Evolutionary conservation across 1,140 invertebrate genomes (phyloP), one percentile per base, ranked within the genome.

Genomic region (Brachionus angularis): DNA sequence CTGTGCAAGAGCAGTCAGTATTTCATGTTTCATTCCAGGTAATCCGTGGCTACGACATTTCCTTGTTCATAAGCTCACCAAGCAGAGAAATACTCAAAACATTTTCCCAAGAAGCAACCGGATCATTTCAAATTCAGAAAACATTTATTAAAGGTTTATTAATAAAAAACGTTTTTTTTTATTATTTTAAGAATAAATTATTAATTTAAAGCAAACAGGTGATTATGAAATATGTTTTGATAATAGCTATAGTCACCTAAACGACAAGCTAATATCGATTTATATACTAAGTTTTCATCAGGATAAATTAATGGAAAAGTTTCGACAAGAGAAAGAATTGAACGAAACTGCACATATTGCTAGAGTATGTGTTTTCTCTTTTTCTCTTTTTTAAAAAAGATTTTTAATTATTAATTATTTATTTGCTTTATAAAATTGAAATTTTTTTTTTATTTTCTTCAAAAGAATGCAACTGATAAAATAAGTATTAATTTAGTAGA

Each of bases 171-270:
- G n/a, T 16, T 16, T 42, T 42, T 42, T 16, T 10, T 42, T 42
- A 10, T 10, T 42, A 10, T 42, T 10, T 16, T 42, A 10, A 42
- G 16, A 10, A 10, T 42, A 16, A 10, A 10, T 16, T 10, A 42
- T 42, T 42, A 10, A 42, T 16, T 42, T 16, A 42, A 10, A 10
- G 10, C 39, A 16, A 42, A 10, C 39, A 42, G 39, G 62, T 14
- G 62, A 67, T 33, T 67, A 67, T 36, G 42, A 67, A 47, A 67
- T 67, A 23, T 67, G 62, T 23, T 67, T 67, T 46, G 62, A 67
- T 46, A 67, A 67, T 34, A 34, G 18, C 0, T 47, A 67, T 50
- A 67, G 62, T 23, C 62, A 67, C 1, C 18, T 67, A n/a, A 31
- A 18, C 10, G 16, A 50, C 39, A 67, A 67, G 29, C 23, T 67